Percentiles rank a stretch among this genome's conserved stretches.
Evolutionary conservation across 2,113 vertebrate species (phyloP).

Genomic region (Miniopterus natalensis): DNA sequence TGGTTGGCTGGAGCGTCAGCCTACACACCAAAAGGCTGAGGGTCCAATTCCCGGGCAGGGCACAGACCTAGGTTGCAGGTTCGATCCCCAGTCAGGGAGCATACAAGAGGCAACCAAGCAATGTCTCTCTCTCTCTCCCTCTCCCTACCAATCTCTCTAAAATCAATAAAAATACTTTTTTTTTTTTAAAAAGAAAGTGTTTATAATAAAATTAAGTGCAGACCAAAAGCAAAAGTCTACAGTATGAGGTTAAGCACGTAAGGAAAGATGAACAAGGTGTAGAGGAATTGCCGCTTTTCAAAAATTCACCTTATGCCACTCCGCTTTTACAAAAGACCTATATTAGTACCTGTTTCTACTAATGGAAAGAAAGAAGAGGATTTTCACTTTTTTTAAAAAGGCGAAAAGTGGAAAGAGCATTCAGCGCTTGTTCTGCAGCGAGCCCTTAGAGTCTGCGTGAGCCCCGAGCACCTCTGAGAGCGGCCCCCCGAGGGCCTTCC

Average conservation of each 20-base stretch:
- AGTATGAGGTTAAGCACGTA: background rate
- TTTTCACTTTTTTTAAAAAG: background rate
- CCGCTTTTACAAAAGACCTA: background rate
- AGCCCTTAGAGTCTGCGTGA: background rate
- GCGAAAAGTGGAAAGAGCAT: background rate
- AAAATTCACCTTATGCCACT: background rate
- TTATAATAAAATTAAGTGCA: slow-evolving; percentile 40
- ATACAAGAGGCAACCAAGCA: too few species aligned
- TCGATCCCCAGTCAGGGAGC: too few species aligned
- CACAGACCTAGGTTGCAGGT: too few species aligned
- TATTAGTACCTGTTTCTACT: background rate
- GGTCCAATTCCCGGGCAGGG: too few species aligned
- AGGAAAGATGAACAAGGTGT: background rate
- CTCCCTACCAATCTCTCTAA: background rate
- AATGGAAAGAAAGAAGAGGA: background rate
- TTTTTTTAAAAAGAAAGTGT: background rate
- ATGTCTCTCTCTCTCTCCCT: background rate
- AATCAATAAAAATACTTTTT: background rate
- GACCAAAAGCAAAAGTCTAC: slow-evolving; percentile 49
- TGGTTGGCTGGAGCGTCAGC: too few species aligned
- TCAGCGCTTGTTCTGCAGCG: background rate
- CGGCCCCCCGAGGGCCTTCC: background rate
- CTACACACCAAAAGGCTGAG: too few species aligned
- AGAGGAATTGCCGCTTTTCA: background rate
- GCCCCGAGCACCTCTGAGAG: background rate